Evolutionary conservation across 2,797 vertebrate species (phyloP), one percentile per base, ranked within the genome.

Genomic region (Jordanella pulchra): DNA sequence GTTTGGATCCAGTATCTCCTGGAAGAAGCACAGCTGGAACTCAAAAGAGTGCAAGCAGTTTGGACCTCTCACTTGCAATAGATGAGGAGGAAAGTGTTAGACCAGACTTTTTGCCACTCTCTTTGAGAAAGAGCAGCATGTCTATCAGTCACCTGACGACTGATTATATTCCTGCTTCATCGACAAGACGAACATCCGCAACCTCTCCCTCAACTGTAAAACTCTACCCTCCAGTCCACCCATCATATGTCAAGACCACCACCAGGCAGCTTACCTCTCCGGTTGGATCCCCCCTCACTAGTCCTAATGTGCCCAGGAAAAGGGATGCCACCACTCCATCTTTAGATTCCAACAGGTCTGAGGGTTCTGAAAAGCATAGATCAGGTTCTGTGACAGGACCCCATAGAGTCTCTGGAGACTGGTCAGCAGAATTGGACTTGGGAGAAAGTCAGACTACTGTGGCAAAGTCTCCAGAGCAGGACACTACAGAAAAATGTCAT

Each of bases 231-330:
- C 93, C 94, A 25, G 94, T 97, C 80, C 94, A 96, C 53, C 95
- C 97, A 1, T 96, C 96, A 55, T 99, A 99, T 66, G 95, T 99
- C 71, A 98, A 96, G 93, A 99, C 97, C 71, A 99, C 97, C 82
- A 97, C 96, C 25, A 93, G 97, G 78, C 97, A 99, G 84, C 94
- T 98, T 83, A 97, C 95, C 73, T 97, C 96, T 73, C 95, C 96
- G 2, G 89, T 92, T 3, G 81, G 87, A 3, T 97, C 97, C 51
- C 97, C 97, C 1, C 89, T 91, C 1, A 95, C 96, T 76, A 99
- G 96, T 77, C 97, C 97, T 0, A 82, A 92, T 61, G 87, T 94
- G 51, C 93, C 91, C 55, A 92, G 96, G 68, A 95, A 92, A 72
- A 92, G 82, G 0, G 94, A 94, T 39, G 66, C 82, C 32, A 76